Conservation (phyloP, 2,113 vertebrate species). For the Pavo muticus region DNA sequence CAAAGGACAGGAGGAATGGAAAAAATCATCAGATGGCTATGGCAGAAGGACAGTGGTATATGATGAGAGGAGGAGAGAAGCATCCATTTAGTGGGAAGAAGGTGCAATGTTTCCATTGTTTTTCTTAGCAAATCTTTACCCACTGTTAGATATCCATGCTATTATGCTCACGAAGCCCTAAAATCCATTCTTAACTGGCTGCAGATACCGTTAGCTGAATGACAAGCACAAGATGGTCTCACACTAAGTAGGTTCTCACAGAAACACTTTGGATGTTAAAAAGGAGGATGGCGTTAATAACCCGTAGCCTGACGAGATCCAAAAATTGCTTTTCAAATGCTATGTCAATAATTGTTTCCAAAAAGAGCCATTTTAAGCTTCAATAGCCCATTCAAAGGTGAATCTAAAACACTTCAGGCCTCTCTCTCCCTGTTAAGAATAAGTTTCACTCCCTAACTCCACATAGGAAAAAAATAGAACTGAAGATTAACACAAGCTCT, state of each 20-base stretch:
- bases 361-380: background rate
- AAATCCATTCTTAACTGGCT: background rate
- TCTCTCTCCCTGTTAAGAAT: background rate
- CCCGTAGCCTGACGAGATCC: background rate
- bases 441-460: rapidly evolving
- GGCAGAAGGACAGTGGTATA: background rate
- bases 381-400: background rate
- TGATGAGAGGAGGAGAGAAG: background rate
- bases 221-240: background rate
- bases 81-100: background rate
- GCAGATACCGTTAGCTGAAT: background rate
- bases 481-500: background rate
- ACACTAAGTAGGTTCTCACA: background rate
- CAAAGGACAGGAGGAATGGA: background rate
- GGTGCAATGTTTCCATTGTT: background rate
- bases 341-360: background rate
- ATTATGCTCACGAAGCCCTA: background rate
- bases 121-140: background rate
- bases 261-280: background rate
- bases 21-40: background rate
- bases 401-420: background rate
- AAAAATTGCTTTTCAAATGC: background rate
- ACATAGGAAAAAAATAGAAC: background rate
- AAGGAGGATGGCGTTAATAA: background rate
- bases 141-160: background rate